Evolutionary conservation across 2,113 vertebrate genomes (phyloP).

Genomic region (Rhabdornis inornatus): DNA sequence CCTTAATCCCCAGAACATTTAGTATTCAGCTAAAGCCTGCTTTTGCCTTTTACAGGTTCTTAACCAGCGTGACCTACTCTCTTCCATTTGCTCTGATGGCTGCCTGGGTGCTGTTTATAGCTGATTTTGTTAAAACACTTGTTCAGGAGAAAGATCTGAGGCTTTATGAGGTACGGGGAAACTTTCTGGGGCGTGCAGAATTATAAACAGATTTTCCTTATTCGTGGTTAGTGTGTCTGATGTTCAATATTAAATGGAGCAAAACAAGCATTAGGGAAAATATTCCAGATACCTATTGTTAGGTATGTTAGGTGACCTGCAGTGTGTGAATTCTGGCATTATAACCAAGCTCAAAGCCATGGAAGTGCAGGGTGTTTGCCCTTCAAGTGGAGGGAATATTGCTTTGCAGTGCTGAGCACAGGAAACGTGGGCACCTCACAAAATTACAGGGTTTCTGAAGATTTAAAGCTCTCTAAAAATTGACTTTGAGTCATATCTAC

Average conservation of each 20-base stretch:
- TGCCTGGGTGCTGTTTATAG: conserved; percentile 93
- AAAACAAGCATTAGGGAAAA: conserved; percentile 14
- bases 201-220: conserved; percentile 34
- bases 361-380: neutral
- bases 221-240: neutral
- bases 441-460: conserved; percentile 15
- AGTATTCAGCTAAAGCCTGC: neutral
- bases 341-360: neutral
- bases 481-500: neutral
- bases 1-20: conserved; percentile 12
- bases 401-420: neutral
- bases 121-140: conserved; percentile 93
- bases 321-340: neutral
- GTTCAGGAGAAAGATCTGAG: conserved; percentile 95
- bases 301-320: neutral
- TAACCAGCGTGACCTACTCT: conserved; percentile 88
- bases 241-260: neutral
- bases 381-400: neutral
- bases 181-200: conserved; percentile 4
- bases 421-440: neutral
- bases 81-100: conserved; percentile 93
- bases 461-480: neutral
- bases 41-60: conserved; percentile 81
- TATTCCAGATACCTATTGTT: neutral
- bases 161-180: conserved; percentile 87